Evolutionary conservation across 2,113 vertebrate genomes (phyloP).

Genomic region (Oophaga pumilio): DNA sequence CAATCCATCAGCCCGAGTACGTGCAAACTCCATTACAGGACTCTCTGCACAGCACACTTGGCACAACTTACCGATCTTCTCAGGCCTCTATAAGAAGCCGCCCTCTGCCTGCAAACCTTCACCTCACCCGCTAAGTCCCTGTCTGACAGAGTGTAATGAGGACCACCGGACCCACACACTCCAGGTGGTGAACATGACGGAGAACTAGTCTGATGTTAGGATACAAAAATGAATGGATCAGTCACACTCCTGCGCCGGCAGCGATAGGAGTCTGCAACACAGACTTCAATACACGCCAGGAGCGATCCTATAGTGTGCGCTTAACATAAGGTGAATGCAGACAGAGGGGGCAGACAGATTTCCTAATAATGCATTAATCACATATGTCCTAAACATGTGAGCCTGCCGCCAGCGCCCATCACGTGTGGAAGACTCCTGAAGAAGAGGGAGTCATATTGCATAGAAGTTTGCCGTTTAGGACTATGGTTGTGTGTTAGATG

Average conservation of each 20-base stretch:
- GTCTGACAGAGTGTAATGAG: conserved; percentile 83
- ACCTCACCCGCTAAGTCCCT: conserved; percentile 91
- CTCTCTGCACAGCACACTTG: conserved; percentile 60
- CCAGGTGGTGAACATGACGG: conserved; percentile 78
- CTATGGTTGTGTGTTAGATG: no score
- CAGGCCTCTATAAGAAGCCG: conserved; percentile 88
- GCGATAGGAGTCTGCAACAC: no score
- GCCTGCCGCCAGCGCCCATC: no score
- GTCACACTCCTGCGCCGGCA: not conserved
- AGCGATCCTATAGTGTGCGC: not conserved
- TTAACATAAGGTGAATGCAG: no score
- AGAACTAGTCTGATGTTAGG: conserved; percentile 80
- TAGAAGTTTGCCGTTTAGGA: no score
- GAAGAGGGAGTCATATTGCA: no score
- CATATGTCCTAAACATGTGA: no score
- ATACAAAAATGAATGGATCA: conserved; percentile 74
- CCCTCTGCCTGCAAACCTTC: conserved; percentile 90
- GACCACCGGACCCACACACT: conserved; percentile 79
- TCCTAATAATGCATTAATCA: no score
- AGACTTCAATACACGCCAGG: not conserved
- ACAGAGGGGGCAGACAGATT: no score
- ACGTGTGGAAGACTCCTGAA: no score
- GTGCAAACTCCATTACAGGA: not conserved
- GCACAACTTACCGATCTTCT: conserved; percentile 93
- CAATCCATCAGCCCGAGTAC: not conserved